phyloP scores from a whole-genome alignment of 35 echinoderm and acorn worm species.

The Ptychodera flava region DNA sequence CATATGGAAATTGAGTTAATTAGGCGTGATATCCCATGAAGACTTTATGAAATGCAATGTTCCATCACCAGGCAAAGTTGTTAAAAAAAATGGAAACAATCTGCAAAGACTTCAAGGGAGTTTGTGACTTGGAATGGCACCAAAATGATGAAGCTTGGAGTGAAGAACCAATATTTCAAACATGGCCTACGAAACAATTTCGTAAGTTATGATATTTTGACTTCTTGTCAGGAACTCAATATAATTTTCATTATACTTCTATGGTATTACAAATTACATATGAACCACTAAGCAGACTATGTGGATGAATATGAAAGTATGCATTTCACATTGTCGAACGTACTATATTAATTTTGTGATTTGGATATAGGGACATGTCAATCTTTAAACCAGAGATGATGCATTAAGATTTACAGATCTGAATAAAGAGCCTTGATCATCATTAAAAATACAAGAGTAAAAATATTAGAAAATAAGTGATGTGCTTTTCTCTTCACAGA shows the following conservation, averaged over 20 bases:
- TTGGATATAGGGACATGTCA: not conserved
- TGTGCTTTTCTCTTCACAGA: conserved; percentile 55
- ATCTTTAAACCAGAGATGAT: not conserved
- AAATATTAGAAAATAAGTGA: no score
- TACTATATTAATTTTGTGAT: not conserved
- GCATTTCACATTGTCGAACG: not conserved
- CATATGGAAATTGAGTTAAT: no score
- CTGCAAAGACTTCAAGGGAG: conserved; percentile 50
- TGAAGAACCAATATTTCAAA: conserved; percentile 38
- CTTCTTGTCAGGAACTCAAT: no score
- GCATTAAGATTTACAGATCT: no score
- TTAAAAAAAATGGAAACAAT: conserved; percentile 53
- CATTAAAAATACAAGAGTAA: no score
- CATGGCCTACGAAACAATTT: conserved; percentile 52
- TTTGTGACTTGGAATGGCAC: conserved; percentile 32
- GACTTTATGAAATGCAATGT: no score
- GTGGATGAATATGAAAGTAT: not conserved
- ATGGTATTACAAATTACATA: not conserved
- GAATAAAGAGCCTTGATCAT: no score
- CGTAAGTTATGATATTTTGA: conserved; percentile 43
- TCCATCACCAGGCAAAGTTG: conserved; percentile 31
- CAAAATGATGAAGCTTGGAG: not conserved
- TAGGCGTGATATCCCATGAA: no score
- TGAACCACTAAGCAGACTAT: not conserved
- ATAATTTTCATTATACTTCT: not conserved